phyloP scores from a whole-genome alignment of 2,888 invertebrate species.

The Altica lythri region DNA sequence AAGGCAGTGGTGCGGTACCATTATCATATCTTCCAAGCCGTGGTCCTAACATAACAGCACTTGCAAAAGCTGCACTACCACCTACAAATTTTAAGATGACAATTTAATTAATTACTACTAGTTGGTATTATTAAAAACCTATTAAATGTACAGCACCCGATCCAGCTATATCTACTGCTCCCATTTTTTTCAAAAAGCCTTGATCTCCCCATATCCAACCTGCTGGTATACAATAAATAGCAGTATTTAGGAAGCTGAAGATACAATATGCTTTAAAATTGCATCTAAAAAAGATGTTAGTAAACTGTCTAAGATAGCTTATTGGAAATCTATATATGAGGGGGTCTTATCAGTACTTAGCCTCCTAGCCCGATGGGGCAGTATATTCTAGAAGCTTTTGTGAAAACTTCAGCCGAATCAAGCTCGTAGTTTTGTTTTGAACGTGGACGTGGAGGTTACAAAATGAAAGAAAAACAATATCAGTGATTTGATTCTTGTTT shows the following conservation, averaged over 20 bases:
- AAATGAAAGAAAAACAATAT: too few relatives aligned
- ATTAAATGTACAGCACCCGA: conserved; percentile 90
- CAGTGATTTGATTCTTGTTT: too few relatives aligned
- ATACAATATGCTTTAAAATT: conserved; percentile 90
- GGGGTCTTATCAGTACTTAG: too few relatives aligned
- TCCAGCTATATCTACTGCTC: conserved; percentile 91
- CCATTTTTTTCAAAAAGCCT: conserved; percentile 81
- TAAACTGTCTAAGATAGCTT: too few relatives aligned
- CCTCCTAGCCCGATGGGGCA: too few relatives aligned
- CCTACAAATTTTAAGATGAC: conserved; percentile 54
- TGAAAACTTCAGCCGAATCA: too few relatives aligned
- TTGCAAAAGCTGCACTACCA: conserved; percentile 79
- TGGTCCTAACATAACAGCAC: conserved; percentile 88
- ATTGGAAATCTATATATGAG: too few relatives aligned
- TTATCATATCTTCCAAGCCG: conserved; percentile 82
- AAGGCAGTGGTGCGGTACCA: conserved; percentile 74
- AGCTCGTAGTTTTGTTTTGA: too few relatives aligned
- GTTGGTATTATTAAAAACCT: conserved; percentile 57
- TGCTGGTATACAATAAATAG: conserved; percentile 90
- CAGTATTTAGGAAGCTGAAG: conserved; percentile 86
- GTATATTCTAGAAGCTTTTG: too few relatives aligned
- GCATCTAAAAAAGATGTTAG: conserved; percentile 68
- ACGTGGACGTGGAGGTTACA: too few relatives aligned
- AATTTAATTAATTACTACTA: neutral
- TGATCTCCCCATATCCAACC: conserved; percentile 93